A percentile compares a stretch with the other conserved stretches of the same genome.
phyloP scores from a whole-genome alignment of 2,888 invertebrate species.

The Oeneis ivallda region DNA sequence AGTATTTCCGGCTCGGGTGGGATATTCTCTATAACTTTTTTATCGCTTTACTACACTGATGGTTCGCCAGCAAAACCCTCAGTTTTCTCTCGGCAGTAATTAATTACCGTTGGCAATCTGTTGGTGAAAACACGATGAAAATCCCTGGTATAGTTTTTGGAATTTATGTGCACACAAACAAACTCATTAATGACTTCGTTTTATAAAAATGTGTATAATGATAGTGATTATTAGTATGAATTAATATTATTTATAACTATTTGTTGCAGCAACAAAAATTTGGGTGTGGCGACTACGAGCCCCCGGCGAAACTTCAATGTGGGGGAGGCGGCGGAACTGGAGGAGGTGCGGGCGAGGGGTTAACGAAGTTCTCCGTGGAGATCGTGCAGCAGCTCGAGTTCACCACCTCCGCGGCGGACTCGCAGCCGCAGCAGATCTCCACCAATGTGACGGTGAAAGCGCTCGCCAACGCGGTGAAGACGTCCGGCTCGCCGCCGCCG shows the following conservation, averaged over 20 bases:
- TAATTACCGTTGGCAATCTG: no score
- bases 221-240: neutral
- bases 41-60: no score
- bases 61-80: no score
- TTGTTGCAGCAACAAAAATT: conserved; percentile 92
- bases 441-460: conserved; percentile 95
- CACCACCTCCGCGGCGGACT: conserved; percentile 92
- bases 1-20: no score
- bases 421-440: conserved; percentile 93
- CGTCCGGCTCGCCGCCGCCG: conserved; percentile 70
- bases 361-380: conserved; percentile 92
- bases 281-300: conserved; percentile 87
- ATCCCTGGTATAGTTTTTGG: no score
- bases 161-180: no score
- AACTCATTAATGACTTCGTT: no score
- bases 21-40: no score
- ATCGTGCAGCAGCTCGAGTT: conserved; percentile 96
- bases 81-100: no score
- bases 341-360: conserved; percentile 75
- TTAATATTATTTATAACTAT: conserved; percentile 22
- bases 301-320: conserved; percentile 87
- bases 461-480: conserved; percentile 76
- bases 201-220: no score
- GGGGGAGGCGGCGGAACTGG: conserved; percentile 64
- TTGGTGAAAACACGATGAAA: no score